Percentiles rank a stretch among this genome's conserved stretches.
Conservation (phyloP, 2,113 vertebrate genomes). For the Daphoenositta chrysoptera region DNA sequence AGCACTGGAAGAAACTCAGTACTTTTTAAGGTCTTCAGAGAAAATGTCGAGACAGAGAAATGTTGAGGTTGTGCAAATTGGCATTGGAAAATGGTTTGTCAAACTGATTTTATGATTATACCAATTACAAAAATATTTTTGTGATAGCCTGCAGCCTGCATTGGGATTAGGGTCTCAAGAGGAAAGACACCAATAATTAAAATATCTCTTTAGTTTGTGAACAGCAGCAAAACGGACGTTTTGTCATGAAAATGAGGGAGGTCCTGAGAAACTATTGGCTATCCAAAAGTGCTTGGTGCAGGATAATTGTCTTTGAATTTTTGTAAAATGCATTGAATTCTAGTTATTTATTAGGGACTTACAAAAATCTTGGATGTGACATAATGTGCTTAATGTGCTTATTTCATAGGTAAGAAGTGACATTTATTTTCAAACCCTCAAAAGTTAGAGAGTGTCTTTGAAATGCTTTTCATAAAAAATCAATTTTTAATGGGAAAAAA, state of each 20-base stretch:
- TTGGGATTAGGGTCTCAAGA: background rate
- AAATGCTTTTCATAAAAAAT: background rate
- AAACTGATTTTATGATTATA: background rate
- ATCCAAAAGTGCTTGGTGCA: background rate
- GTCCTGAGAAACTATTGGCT: fast-evolving
- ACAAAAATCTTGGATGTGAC: background rate
- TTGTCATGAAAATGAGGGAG: background rate
- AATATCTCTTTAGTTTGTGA: background rate
- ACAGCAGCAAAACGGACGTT: background rate
- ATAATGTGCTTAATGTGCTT: background rate
- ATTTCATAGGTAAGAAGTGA: fast-evolving
- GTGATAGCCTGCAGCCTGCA: background rate
- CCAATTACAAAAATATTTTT: background rate
- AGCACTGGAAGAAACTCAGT: background rate
- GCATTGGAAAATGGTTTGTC: background rate
- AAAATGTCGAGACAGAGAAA: background rate
- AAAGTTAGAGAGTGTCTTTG: background rate
- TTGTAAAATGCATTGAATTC: background rate
- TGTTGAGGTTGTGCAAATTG: background rate
- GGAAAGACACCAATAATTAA: background rate
- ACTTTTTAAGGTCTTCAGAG: background rate
- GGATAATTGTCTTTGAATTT: background rate
- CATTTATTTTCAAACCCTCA: background rate
- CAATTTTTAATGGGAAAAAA: background rate
- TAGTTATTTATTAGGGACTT: background rate